Base-by-base conservation (phyloP, 2,797 vertebrate genomes). In the Propithecus perrieri region DNA sequence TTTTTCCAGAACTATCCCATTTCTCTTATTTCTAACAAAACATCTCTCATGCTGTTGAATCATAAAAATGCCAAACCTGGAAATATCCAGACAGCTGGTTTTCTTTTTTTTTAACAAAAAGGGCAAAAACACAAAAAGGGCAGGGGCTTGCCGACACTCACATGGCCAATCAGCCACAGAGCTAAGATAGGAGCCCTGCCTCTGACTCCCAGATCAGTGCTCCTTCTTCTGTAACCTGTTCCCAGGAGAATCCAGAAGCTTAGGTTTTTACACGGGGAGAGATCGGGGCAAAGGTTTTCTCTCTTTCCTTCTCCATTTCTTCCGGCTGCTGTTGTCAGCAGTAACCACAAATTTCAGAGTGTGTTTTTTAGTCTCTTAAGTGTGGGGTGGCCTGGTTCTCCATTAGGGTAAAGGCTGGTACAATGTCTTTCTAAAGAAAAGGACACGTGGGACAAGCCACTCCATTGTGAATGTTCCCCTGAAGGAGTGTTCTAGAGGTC, bases 361-460 rank as follows among this genome's bases (percentile, higher is more conserved):
- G 67, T 53, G 0, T 55, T 67, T 63, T 90, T 74, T 18, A 53
- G 35, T 87, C 57, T 97, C 48, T 53, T 79, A 78, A 69, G 24
- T 7, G 26, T 35, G 14, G 22, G 61, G 35, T 48, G 6, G 11
- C 17, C 30, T 53, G 30, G 26, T 43, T 86, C 46, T 76, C 76
- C 12, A 1, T 33, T 33, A 79, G 74, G 61, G 38, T 50, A 18
- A 91, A 96, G 67, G 15, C 59, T 88, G 78, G 18, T 57, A 67
- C 59, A 86, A 57, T 38, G 1, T 55, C 59, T 95, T 90, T 83
- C 35, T 89, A 76, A 96, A 57, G 50, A 67, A 71, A 93, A 55
- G 38, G 85, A 48, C 5, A 57, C 55, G 30, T 13, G 46, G 22
- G 53, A 67, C 55, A 93, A 24, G 41, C 55, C 35, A 78, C 43